Evolutionary conservation across 2,888 invertebrate genomes (phyloP), one percentile per base, ranked within the genome.

Genomic region (Hermaeophaga mercurialis): DNA sequence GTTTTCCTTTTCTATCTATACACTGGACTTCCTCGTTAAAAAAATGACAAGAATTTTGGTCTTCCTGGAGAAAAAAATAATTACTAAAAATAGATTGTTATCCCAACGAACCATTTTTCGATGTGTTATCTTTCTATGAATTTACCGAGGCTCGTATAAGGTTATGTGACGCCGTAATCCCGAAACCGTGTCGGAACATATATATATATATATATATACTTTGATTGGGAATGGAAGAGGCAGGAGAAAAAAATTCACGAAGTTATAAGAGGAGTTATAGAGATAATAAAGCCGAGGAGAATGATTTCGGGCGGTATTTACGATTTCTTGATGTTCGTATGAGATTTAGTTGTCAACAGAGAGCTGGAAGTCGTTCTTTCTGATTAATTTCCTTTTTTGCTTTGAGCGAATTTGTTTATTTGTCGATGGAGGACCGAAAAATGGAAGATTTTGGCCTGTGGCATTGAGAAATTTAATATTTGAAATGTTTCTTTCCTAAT

Each of bases 291-390:
- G 48, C 28, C 38, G 12, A 26, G 26, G 26, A 48, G 28, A 48
- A 48, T 48, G 48, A 48, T 39, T 48, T 26, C 38, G 28, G 28
- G 48, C 26, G 48, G 26, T 48, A 39, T 48, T 48, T 48, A 48
- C 48, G 48, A 39, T 48, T 38, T 48, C 22, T 48, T 48, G 38
- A 48, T 39, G 38, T 47, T 47, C 47, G 8, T 24, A 39, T 1
- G 48, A 28, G 48, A 48, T 48, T 39, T 28, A 38, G 38, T 48
- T 48, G 26, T 48, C 38, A 36, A 22, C 14, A 3, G 18, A 24
- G 14, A 14, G 26, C 1, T 36, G 28, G 28, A 28, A 38, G 28
- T 39, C 38, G 11, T 26, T 48, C 22, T 2, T 18, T 46, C 17
- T 36, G 47, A 47, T 47, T 36, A 47, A 48, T 47, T 36, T 38